A percentile compares a stretch with the other conserved stretches of the same genome.
phyloP scores from a whole-genome alignment of 2,113 vertebrate genomes.

The Galemys pyrenaicus region DNA sequence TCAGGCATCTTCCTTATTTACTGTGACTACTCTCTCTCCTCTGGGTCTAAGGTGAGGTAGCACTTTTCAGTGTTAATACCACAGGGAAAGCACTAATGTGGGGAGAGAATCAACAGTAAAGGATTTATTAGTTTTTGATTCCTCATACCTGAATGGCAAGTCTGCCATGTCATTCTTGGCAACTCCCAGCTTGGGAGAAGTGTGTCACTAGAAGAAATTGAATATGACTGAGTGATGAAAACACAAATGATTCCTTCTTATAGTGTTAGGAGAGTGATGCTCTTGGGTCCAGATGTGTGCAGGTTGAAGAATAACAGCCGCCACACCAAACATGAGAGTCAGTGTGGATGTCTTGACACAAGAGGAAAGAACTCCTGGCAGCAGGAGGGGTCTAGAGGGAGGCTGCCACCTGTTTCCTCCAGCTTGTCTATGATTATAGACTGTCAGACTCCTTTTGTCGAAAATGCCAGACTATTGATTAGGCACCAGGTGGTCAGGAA shows the following conservation, averaged over 20 bases:
- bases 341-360: no score
- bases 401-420: no score
- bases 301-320: no score
- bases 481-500: no score
- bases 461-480: no score
- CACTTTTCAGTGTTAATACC: neutral
- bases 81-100: neutral
- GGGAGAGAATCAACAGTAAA: neutral
- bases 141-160: neutral
- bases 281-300: no score
- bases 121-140: neutral
- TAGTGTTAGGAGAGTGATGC: no score
- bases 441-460: no score
- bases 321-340: no score
- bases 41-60: neutral
- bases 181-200: neutral
- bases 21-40: rapidly evolving
- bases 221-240: neutral
- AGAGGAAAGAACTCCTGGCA: no score
- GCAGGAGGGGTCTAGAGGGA: no score
- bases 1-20: neutral
- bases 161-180: neutral
- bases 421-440: no score
- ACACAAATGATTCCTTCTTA: neutral
- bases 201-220: neutral